Evolutionary conservation across 2,113 vertebrate genomes (phyloP).

Genomic region (Thunnus maccoyii): DNA sequence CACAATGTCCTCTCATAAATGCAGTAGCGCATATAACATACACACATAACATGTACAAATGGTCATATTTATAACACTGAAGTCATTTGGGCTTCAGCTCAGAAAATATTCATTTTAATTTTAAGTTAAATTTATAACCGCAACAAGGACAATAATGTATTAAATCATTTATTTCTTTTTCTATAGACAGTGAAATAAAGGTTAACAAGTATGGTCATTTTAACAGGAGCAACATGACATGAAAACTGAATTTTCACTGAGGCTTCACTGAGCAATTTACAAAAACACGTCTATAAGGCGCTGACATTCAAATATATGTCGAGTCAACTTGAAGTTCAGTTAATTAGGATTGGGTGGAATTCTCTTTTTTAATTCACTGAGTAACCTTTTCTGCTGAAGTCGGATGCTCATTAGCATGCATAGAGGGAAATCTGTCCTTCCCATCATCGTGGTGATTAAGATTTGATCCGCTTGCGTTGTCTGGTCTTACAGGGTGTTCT

Average conservation of each 20-base stretch:
- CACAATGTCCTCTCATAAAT: not conserved
- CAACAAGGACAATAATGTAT: no score
- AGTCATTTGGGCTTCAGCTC: not conserved
- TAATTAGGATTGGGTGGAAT: not conserved
- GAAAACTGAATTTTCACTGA: no score
- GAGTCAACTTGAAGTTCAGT: slow-evolving; percentile 12
- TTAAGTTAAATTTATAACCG: no score
- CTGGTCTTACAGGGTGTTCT: slow-evolving; percentile 49
- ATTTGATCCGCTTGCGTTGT: slow-evolving; percentile 50
- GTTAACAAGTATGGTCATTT: no score
- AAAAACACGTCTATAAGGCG: not conserved
- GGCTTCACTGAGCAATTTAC: not conserved
- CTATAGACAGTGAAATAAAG: no score
- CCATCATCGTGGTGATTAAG: slow-evolving; percentile 52
- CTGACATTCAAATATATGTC: slow-evolving; percentile 8
- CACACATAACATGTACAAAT: not conserved
- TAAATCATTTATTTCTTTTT: no score
- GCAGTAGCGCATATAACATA: no score
- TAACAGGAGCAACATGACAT: no score
- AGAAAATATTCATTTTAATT: no score
- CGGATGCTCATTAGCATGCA: slow-evolving; percentile 58
- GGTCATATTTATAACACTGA: not conserved
- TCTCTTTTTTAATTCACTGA: slow-evolving; percentile 36
- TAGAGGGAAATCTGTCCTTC: slow-evolving; percentile 24
- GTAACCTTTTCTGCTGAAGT: slow-evolving; percentile 40